Evolutionary conservation across 2,888 invertebrate genomes (phyloP), one percentile per base, ranked within the genome.

Genomic region (Dryococelus australis): DNA sequence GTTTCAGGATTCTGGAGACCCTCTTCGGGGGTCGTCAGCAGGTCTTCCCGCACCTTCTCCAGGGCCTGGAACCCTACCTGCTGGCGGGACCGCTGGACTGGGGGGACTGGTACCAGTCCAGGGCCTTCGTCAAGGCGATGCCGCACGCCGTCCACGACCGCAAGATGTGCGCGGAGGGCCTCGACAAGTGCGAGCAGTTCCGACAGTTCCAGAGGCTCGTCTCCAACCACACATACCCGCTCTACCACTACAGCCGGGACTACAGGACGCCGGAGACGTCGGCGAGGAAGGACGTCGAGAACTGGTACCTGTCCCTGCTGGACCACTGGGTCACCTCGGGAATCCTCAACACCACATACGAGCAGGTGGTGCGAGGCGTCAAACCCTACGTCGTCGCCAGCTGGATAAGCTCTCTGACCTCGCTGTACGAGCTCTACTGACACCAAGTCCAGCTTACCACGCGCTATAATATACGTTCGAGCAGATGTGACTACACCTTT

Each of bases 161-260:
- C n/a, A 79, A 79, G 79, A 79, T 79, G 79, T 79, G 79, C 79
- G 27, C n/a, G 9, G 79, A 79, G 9, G 16, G 79, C 27, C 79
- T 9, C n/a, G 79, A 10, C 24, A 79, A 79, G 79, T 79, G 79
- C 27, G 79, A 24, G 9, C 9, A 24, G 79, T 79, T 79, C 79
- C 24, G 79, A 6, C 6, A 8, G 9, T 79, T 79, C 79, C 6
- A 79, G 79, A 27, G 20, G 79, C 79, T 79, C 79, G 27, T 27
- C 24, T 8, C 79, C 79, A 79, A 79, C 79, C 79, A 79, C 79
- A 79, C 79, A 16, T 79, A 79, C 79, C n/a, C 79, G 8, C 79
- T 79, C n/a, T 79, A 79, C 79, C 79, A 79, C 27, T 79, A 79
- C 27, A 27, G 79, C 79, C 6, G 79, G 79, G 27, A 79, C 79